Percentiles rank a stretch among this genome's conserved stretches.
phyloP scores from a whole-genome alignment of 2,113 vertebrate species.

The Grantiella picta region DNA sequence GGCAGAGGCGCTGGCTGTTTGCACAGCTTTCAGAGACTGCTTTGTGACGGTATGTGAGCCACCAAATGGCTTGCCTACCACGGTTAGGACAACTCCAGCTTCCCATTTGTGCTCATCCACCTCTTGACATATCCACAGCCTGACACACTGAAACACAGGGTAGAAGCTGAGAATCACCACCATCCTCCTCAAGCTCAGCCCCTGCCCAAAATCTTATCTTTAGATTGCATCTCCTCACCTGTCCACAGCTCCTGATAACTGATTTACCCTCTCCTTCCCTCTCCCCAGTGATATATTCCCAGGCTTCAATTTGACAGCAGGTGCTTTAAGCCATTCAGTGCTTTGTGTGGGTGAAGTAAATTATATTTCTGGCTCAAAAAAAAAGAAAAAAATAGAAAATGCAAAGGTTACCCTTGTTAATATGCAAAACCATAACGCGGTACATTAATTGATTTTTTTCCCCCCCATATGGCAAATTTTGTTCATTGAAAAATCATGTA shows the following conservation, averaged over 20 bases:
- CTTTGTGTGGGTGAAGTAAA: not conserved
- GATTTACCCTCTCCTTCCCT: not conserved
- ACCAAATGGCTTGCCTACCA: not conserved
- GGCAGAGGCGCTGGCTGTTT: not conserved
- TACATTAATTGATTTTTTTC: not conserved
- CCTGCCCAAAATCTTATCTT: not conserved
- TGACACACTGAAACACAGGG: fast-evolving
- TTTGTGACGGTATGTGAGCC: not conserved
- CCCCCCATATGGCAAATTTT: not conserved
- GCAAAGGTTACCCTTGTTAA: not conserved
- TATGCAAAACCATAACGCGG: not conserved
- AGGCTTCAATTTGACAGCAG: not conserved
- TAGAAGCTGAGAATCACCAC: not conserved
- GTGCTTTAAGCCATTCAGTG: not conserved
- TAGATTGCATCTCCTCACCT: not conserved
- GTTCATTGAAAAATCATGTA: not conserved
- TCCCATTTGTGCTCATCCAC: not conserved
- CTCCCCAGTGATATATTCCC: not conserved
- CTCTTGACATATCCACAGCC: not conserved
- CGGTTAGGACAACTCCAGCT: not conserved
- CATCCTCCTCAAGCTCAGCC: not conserved
- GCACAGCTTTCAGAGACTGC: not conserved
- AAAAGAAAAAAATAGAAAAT: not conserved
- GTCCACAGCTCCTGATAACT: not conserved
- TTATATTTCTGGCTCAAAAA: not conserved